phyloP scores from a whole-genome alignment of 1,140 invertebrate species.

The Drosophila burlai region DNA sequence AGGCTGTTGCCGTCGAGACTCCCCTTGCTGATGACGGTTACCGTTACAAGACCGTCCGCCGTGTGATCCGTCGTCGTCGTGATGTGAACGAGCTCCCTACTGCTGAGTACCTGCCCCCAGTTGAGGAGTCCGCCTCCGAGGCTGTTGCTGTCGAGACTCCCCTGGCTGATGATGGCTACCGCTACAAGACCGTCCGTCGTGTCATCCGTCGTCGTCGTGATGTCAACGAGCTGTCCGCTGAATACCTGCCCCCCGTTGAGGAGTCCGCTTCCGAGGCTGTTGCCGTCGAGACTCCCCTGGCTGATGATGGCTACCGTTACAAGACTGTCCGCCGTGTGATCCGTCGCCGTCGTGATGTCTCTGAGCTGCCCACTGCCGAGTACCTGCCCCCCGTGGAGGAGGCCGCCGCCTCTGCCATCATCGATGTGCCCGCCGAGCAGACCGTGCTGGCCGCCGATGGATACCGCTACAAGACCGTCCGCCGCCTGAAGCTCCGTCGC shows the following conservation, averaged over 20 bases:
- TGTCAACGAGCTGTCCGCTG: slow-evolving; percentile 57
- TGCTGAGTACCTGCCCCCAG: slow-evolving; percentile 72
- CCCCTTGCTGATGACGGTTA: slow-evolving; percentile 66
- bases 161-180: slow-evolving; percentile 68
- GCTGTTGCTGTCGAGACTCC: slow-evolving; percentile 36
- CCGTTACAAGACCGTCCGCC: slow-evolving; percentile 72
- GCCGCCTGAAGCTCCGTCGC: slow-evolving; percentile 72
- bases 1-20: slow-evolving; percentile 25
- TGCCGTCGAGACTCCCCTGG: slow-evolving; percentile 39
- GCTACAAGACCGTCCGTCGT: slow-evolving; percentile 72
- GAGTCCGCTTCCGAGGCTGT: slow-evolving; percentile 20
- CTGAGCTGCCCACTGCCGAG: slow-evolving; percentile 56
- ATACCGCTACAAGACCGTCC: slow-evolving; percentile 83
- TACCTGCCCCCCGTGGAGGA: slow-evolving; percentile 70
- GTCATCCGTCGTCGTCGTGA: slow-evolving; percentile 73
- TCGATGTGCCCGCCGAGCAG: slow-evolving; percentile 71
- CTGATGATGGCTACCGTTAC: slow-evolving; percentile 67
- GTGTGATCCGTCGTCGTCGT: slow-evolving; percentile 34
- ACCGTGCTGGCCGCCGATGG: slow-evolving; percentile 70
- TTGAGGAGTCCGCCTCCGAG: slow-evolving; percentile 14
- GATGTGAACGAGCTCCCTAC: slow-evolving; percentile 35
- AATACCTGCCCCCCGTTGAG: slow-evolving; percentile 65
- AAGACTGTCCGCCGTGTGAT: slow-evolving; percentile 61
- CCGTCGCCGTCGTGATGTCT: slow-evolving; percentile 68
- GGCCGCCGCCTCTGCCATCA: slow-evolving; percentile 48